These are phyloP conservation scores for Oscheius onirici DNA, from an alignment of 2,888 invertebrate species.

Conservation along the genomic window DNA sequence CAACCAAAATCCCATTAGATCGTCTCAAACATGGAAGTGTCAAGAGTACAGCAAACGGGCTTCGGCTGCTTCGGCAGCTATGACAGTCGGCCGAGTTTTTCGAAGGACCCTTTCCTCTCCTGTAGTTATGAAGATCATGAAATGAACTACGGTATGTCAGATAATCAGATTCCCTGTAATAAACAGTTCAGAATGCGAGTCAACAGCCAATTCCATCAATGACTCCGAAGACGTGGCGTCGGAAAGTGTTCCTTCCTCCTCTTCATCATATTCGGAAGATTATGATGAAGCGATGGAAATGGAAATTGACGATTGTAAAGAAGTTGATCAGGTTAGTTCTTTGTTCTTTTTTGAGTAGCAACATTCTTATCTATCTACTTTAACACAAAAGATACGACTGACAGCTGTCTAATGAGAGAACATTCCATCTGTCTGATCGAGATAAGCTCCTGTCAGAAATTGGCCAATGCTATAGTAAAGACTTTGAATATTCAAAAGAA, in stretches of 20 bases:
- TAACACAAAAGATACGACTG: conserved; percentile 1
- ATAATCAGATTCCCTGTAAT: neutral
- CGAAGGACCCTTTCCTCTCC: conserved; percentile 13
- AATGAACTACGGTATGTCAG: conserved; percentile 22
- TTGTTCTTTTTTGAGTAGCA: neutral
- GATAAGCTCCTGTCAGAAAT: neutral
- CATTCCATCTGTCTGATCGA: neutral
- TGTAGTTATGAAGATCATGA: conserved; percentile 22
- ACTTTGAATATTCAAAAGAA: too few species aligned
- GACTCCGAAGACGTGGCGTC: neutral
- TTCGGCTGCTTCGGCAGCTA: conserved; percentile 34
- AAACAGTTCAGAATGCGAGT: neutral
- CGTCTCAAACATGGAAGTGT: conserved; percentile 32
- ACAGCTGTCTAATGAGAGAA: conserved; percentile 22
- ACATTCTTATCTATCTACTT: conserved; percentile 9
- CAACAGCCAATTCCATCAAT: neutral
- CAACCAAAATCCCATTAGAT: neutral
- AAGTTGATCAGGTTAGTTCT: neutral
- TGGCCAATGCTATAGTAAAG: neutral
- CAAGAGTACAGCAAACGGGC: conserved; percentile 25
- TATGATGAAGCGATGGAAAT: neutral
- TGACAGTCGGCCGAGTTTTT: conserved; percentile 30
- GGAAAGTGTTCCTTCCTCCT: neutral
- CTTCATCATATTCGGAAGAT: neutral
- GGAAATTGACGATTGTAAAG: conserved; percentile 7